phyloP scores from a whole-genome alignment of 2,113 vertebrate genomes.

The Hemibagrus wyckioides region DNA sequence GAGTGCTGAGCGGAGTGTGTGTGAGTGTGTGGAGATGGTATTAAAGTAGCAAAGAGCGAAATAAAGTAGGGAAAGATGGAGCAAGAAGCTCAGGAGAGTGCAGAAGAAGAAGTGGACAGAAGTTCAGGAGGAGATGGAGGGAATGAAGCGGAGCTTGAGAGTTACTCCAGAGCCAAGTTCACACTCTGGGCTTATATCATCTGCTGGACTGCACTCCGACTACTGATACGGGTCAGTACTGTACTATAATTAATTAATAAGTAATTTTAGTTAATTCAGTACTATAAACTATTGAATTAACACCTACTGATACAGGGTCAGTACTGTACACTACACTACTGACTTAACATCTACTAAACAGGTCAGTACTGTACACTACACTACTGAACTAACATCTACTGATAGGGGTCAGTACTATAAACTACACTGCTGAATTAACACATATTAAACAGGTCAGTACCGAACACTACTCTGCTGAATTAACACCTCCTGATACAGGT shows the following conservation, averaged over 20 bases:
- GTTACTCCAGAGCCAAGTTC: slow-evolving; percentile 25
- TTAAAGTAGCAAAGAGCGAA: background rate
- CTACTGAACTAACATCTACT: background rate
- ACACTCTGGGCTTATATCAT: slow-evolving; percentile 29
- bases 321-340: background rate
- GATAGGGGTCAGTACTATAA: background rate
- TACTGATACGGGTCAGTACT: slow-evolving; percentile 27
- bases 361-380: slow-evolving; percentile 7
- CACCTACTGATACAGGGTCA: background rate
- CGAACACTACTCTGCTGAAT: background rate
- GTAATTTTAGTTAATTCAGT: background rate
- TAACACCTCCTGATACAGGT: background rate
- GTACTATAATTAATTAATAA: background rate
- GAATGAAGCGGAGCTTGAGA: background rate
- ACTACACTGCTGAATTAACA: background rate
- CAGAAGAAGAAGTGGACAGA: slow-evolving; percentile 6
- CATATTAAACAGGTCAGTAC: background rate
- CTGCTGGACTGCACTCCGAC: slow-evolving; percentile 35
- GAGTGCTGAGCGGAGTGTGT: background rate
- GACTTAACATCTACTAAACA: background rate
- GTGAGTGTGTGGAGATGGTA: background rate
- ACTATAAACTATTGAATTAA: background rate
- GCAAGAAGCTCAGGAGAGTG: background rate
- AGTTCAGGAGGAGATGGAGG: background rate
- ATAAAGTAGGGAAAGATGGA: slow-evolving; percentile 12